These are phyloP conservation scores for Mellivora capensis DNA, from an alignment of 2,113 vertebrate species.

Conservation along the genomic window DNA sequence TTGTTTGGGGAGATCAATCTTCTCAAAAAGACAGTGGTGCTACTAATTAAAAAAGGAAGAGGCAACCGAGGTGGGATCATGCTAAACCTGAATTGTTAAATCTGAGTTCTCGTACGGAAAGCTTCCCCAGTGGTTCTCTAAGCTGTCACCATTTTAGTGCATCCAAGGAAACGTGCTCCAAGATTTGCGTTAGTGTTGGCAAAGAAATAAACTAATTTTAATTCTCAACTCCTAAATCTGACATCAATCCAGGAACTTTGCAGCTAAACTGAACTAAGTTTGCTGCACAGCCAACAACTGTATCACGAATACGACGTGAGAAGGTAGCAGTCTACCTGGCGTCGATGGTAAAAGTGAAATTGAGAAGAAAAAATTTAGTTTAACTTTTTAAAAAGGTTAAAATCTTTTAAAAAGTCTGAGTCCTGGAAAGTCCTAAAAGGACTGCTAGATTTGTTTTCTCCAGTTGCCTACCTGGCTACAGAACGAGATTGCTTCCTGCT, in stretches of 20 bases:
- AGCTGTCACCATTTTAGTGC: conserved; percentile 49
- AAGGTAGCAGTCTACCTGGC: background rate
- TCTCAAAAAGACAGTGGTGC: conserved; percentile 38
- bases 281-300: conserved; percentile 25
- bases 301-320: conserved; percentile 17
- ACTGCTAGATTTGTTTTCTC: background rate
- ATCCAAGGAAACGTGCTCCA: conserved; percentile 48
- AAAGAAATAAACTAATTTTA: conserved; percentile 53
- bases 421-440: conserved; percentile 55
- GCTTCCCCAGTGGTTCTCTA: conserved; percentile 47
- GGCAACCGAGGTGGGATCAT: conserved; percentile 43
- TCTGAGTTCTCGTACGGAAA: background rate
- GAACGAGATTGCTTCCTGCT: conserved; percentile 53
- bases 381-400: conserved; percentile 33
- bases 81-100: conserved; percentile 35
- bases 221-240: conserved; percentile 55
- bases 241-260: conserved; percentile 51
- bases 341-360: conserved; percentile 18
- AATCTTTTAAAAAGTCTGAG: conserved; percentile 43
- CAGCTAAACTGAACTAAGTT: background rate
- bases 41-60: conserved; percentile 66
- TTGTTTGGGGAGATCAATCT: conserved; percentile 38
- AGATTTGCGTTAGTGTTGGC: conserved; percentile 59
- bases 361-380: background rate
- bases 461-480: conserved; percentile 33